Evolutionary conservation across 2,797 vertebrate genomes (phyloP).

Genomic region (Notolepis coatsorum): DNA sequence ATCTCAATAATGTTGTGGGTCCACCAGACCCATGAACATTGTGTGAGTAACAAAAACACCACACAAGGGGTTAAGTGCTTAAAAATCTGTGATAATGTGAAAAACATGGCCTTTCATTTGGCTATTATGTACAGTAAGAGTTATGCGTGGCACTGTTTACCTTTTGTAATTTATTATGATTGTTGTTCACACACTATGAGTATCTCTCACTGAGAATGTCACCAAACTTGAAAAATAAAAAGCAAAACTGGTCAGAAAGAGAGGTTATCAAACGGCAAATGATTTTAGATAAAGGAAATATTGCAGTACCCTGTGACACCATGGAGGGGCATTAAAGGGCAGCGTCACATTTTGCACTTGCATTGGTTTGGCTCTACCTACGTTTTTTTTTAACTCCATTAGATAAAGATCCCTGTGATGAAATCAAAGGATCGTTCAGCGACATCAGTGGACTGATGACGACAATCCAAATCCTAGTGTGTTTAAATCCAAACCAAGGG

Average conservation of each 20-base stretch:
- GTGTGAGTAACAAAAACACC: too few species aligned
- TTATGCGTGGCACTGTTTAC: conserved; percentile 2
- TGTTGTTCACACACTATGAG: background rate
- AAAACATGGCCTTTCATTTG: too few species aligned
- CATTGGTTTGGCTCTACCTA: background rate
- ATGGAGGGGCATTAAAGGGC: conserved; percentile 56
- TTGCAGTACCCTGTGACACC: conserved; percentile 46
- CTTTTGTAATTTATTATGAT: background rate
- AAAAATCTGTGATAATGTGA: too few species aligned
- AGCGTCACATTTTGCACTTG: conserved; percentile 2
- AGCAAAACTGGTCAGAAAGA: background rate
- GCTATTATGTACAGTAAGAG: too few species aligned
- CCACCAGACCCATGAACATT: too few species aligned
- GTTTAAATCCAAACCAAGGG: too few species aligned
- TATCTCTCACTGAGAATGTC: background rate
- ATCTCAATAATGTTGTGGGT: too few species aligned
- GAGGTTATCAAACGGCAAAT: background rate
- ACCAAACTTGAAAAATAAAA: background rate
- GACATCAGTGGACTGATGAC: too few species aligned
- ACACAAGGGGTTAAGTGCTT: too few species aligned
- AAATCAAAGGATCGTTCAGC: too few species aligned
- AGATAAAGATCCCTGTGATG: conserved; percentile 24
- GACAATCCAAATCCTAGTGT: too few species aligned
- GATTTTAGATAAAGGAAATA: background rate
- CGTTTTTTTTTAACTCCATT: conserved; percentile 11